Base-by-base conservation (phyloP, 2,888 invertebrate genomes). In the Nemotelus pantherinus region DNA sequence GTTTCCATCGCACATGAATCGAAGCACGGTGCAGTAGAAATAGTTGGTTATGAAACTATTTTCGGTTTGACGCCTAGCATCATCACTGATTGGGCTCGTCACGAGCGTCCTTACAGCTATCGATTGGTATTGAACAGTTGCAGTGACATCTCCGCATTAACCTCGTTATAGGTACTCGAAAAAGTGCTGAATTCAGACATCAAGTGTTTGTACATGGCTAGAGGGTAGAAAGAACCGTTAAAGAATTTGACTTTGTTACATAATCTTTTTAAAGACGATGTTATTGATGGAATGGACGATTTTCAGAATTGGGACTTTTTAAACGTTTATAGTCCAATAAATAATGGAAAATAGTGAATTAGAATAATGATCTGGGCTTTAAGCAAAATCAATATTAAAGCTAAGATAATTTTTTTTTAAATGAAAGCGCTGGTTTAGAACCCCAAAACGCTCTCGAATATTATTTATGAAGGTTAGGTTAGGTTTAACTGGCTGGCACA, bases 111-210 rank as follows among this genome's bases (percentile, higher is more conserved):
- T 60, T 63, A 7, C 48, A 44, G 39, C 6, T 72, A 74, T 74
- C 63, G 74, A 74, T 74, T 74, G 41, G 74, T 74, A 60, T 74
- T 74, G 74, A 60, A 48, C 74, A 60, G 60, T 63, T 74, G 74
- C 74, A 74, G 60, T 60, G 74, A 74, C 74, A 74, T 60, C 60
- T 74, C 74, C 60, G 74, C 74, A 74, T 74, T 74, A 74, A 60
- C 74, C 74, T 74, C 74, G 74, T 60, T 74, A 63, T 74, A 39
- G 74, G n/a, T 63, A 74, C 74, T 74, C 63, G 74, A 74, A 48
- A 74, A 60, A 74, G 48, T 60, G 50, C 74, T 74, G 63, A 60
- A 70, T 70, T 53, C 70, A 70, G 53, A 55, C 70, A 55, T 70
- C 53, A 70, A 70, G 70, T 70, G 55, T 70, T 70, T 70, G 70